Evolutionary conservation across 2,113 vertebrate species (phyloP).

Genomic region (Nannobrachium achirus): DNA sequence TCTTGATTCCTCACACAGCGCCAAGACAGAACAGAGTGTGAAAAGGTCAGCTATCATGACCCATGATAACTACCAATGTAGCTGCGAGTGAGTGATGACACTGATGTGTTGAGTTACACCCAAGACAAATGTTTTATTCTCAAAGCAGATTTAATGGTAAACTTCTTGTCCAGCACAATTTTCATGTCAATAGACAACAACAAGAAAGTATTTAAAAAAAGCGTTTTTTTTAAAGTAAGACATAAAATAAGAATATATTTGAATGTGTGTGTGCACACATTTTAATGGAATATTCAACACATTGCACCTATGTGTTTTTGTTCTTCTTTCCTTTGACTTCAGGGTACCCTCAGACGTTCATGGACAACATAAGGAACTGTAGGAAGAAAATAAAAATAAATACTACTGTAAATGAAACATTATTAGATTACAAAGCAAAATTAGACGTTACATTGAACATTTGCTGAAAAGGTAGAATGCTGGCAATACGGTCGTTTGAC

Average conservation of each 20-base stretch:
- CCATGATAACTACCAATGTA: too few species aligned
- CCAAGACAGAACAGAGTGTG: too few species aligned
- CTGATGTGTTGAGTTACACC: too few species aligned
- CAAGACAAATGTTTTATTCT: too few species aligned
- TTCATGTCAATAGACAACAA: background rate
- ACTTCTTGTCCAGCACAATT: background rate
- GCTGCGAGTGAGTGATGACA: too few species aligned
- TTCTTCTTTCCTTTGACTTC: conserved; percentile 26
- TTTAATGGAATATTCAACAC: background rate
- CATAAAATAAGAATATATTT: background rate
- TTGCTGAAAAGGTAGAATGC: too few species aligned
- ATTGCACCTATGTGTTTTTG: conserved; percentile 4
- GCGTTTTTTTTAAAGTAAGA: conserved; percentile 1
- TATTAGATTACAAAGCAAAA: background rate
- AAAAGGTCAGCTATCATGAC: too few species aligned
- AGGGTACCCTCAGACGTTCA: conserved; percentile 76
- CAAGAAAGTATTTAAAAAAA: background rate
- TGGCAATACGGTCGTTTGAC: too few species aligned
- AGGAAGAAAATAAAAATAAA: background rate
- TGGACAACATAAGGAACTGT: conserved; percentile 80
- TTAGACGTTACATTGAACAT: background rate
- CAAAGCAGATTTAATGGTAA: too few species aligned
- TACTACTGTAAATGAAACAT: background rate
- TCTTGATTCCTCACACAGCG: too few species aligned
- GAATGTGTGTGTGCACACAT: background rate